phyloP scores from a whole-genome alignment of 2,797 vertebrate genomes.

The Parauchenoglanis ngamensis region DNA sequence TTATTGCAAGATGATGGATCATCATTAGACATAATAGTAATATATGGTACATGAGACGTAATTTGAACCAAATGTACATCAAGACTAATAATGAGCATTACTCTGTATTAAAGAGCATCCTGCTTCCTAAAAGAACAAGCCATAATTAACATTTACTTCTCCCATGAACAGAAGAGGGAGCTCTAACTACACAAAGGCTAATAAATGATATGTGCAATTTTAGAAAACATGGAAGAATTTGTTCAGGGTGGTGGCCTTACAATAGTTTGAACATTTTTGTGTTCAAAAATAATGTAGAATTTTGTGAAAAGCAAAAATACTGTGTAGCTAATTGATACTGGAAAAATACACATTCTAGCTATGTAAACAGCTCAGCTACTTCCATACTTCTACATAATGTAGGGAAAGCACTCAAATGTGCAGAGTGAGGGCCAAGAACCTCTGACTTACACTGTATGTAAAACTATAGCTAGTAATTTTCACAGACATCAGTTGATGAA shows the following conservation, averaged over 20 bases:
- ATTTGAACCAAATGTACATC: neutral
- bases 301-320: neutral
- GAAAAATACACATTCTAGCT: neutral
- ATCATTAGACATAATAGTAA: constrained; percentile 19
- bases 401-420: neutral
- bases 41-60: neutral
- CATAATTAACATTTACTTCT: neutral
- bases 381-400: neutral
- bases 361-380: neutral
- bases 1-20: neutral
- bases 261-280: neutral
- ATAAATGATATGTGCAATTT: neutral
- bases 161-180: neutral
- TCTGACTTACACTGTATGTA: neutral
- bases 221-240: neutral
- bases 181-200: neutral
- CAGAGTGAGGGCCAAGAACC: neutral
- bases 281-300: neutral
- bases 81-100: neutral
- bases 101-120: neutral
- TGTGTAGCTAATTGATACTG: neutral
- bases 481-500: neutral
- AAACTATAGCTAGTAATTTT: neutral
- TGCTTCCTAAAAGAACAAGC: neutral
- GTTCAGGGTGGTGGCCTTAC: neutral